These are phyloP conservation scores for Nanorana parkeri DNA, from an alignment of 2,113 vertebrate genomes.

Conservation along the genomic window DNA sequence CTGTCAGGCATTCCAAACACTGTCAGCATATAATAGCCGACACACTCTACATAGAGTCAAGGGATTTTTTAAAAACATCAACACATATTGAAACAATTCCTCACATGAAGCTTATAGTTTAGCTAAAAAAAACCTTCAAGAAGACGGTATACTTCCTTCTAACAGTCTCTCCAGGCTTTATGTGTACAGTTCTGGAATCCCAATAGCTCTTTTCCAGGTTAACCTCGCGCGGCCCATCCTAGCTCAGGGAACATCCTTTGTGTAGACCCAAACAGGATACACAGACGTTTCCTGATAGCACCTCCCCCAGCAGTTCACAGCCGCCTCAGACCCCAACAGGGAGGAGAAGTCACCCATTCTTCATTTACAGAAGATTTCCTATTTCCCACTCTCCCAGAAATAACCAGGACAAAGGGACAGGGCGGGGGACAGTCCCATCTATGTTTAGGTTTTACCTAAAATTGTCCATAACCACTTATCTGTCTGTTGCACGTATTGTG, in stretches of 20 bases:
- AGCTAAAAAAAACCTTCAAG: too few relatives aligned
- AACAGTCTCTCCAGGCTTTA: not conserved
- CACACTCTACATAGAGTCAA: too few relatives aligned
- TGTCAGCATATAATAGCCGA: too few relatives aligned
- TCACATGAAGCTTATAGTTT: too few relatives aligned
- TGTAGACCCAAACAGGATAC: conserved; percentile 26
- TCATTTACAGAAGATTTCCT: conserved; percentile 54
- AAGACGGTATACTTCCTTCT: too few relatives aligned
- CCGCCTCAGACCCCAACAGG: not conserved
- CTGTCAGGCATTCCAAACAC: too few relatives aligned
- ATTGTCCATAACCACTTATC: not conserved
- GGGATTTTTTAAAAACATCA: too few relatives aligned
- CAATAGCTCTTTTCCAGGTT: not conserved
- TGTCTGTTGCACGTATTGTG: too few relatives aligned
- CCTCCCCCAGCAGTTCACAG: not conserved
- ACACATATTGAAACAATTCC: too few relatives aligned
- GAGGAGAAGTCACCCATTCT: conserved; percentile 6
- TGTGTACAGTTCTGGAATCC: not conserved
- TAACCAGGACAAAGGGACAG: not conserved
- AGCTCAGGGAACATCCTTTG: conserved; percentile 11
- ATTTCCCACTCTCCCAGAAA: conserved; percentile 37
- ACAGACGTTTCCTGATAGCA: conserved; percentile 24
- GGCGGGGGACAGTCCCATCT: not conserved
- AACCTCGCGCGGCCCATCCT: not conserved
- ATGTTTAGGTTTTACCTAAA: conserved; percentile 20